phyloP scores from a whole-genome alignment of 2,113 vertebrate genomes.

The Burhinus oedicnemus region DNA sequence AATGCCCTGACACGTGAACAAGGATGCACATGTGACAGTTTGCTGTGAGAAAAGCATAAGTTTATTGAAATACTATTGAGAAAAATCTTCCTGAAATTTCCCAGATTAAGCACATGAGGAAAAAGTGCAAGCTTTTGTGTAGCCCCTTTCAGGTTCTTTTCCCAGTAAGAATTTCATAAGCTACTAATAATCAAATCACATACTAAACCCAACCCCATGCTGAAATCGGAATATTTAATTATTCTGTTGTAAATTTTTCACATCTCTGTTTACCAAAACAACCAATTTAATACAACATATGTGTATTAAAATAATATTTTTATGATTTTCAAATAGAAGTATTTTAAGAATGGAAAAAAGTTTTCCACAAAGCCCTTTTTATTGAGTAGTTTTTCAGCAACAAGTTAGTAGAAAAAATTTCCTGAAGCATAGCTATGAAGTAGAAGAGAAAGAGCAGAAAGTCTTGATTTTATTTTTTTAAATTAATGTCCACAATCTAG shows the following conservation, averaged over 20 bases:
- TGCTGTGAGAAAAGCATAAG: background rate
- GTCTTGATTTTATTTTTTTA: background rate
- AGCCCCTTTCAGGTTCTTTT: background rate
- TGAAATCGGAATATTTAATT: background rate
- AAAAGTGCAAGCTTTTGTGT: background rate
- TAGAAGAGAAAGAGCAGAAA: background rate
- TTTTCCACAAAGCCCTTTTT: background rate
- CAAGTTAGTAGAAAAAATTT: background rate
- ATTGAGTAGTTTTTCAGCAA: background rate
- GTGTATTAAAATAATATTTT: background rate
- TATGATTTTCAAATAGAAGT: background rate
- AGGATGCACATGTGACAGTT: background rate
- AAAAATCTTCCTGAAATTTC: background rate
- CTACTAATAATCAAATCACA: background rate
- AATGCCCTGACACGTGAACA: background rate
- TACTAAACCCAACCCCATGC: background rate
- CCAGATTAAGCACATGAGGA: background rate
- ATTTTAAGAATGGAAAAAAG: background rate
- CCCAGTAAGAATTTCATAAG: background rate
- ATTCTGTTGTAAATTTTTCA: background rate
- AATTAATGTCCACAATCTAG: background rate
- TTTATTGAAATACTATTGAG: background rate
- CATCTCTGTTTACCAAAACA: background rate
- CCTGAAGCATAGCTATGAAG: background rate
- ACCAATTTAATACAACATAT: background rate